Evolutionary conservation across 2,797 vertebrate genomes (phyloP).

Genomic region (Hephaestus fuliginosus): DNA sequence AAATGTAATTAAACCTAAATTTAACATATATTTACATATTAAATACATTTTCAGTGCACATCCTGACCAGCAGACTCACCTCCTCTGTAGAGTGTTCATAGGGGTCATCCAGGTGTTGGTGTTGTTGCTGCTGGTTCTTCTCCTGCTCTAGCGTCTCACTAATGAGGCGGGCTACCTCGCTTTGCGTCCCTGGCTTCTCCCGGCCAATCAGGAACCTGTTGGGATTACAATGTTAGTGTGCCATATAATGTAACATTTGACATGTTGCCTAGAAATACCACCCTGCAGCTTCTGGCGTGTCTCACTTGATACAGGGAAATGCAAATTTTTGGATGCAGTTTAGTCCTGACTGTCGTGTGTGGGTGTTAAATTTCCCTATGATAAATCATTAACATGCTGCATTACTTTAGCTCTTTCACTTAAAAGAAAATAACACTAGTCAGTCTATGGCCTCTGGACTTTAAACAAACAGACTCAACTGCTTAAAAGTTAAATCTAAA

Average conservation of each 20-base stretch:
- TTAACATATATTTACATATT: not conserved
- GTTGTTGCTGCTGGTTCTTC: constrained; percentile 86
- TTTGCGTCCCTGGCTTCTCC: constrained; percentile 93
- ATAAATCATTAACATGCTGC: constrained; percentile 60
- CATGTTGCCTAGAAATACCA: constrained; percentile 27
- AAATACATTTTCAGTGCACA: not conserved
- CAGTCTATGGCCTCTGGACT: not conserved
- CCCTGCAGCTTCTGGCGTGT: too few relatives aligned
- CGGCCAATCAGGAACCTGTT: constrained; percentile 93
- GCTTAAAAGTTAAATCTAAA: constrained; percentile 12
- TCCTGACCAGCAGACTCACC: constrained; percentile 74
- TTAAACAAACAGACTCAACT: constrained; percentile 12
- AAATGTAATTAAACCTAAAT: not conserved
- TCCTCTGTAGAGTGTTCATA: constrained; percentile 90
- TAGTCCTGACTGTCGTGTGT: not conserved
- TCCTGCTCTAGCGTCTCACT: constrained; percentile 95
- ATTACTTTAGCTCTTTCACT: constrained; percentile 3
- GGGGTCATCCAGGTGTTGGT: constrained; percentile 88
- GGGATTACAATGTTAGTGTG: not conserved
- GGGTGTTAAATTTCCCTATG: constrained; percentile 53
- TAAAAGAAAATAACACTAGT: not conserved
- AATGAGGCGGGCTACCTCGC: constrained; percentile 94
- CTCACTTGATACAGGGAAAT: constrained; percentile 27
- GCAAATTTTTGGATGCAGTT: constrained; percentile 38
- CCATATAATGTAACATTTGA: constrained; percentile 2